Percentiles rank a stretch among this genome's conserved stretches.
These are phyloP conservation scores for Trinectes maculatus DNA, from an alignment of 2,113 vertebrate species.

Conservation along the genomic window DNA sequence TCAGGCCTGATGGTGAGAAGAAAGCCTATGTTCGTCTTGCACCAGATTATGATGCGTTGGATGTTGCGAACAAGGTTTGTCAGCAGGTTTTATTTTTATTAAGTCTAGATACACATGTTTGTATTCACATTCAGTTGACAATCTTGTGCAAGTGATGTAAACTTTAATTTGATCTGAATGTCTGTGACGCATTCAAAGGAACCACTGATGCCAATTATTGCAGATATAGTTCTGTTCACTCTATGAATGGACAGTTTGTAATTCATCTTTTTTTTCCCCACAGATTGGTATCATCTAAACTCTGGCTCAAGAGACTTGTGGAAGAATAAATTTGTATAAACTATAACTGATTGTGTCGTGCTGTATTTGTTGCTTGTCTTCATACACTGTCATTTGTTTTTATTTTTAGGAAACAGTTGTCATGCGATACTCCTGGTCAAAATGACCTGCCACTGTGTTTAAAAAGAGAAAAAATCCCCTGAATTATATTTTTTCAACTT, in stretches of 20 bases:
- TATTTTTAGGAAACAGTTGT: too few relatives aligned
- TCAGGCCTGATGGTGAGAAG: constrained; percentile 97
- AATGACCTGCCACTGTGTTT: too few relatives aligned
- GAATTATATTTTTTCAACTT: too few relatives aligned
- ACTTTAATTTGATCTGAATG: constrained; percentile 69
- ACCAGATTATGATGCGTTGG: constrained; percentile 96
- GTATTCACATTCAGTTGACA: background rate
- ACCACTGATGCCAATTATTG: constrained; percentile 81
- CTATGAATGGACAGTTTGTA: constrained; percentile 5
- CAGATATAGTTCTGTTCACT: background rate
- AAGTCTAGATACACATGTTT: background rate
- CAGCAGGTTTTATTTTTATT: background rate
- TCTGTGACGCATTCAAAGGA: constrained; percentile 86
- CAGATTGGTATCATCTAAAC: constrained; percentile 99
- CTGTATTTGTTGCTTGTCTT: constrained; percentile 12
- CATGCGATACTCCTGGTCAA: too few relatives aligned
- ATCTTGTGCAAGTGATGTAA: constrained; percentile 77
- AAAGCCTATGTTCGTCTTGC: constrained; percentile 97
- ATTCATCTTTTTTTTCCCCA: constrained; percentile 55
- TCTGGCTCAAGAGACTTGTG: constrained; percentile 78
- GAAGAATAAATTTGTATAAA: constrained; percentile 90
- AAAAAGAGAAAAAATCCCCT: too few relatives aligned
- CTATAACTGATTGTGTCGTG: constrained; percentile 17
- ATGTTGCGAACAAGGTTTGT: constrained; percentile 98
- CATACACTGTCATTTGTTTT: background rate